Evolutionary conservation across 2,113 vertebrate genomes (phyloP).

Genomic region (Oxygymnocypris stewartii): DNA sequence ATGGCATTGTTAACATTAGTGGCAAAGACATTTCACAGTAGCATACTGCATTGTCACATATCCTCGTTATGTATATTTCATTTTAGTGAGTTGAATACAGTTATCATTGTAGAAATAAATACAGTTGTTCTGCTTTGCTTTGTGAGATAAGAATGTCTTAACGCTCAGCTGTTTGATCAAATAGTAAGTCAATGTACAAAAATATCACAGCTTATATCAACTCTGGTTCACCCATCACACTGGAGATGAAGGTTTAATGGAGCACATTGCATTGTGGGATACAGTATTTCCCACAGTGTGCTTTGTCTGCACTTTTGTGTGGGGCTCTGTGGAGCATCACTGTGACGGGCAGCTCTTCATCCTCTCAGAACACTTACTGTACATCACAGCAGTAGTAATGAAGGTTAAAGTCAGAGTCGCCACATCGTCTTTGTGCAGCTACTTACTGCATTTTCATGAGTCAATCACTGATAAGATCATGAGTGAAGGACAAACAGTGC

Average conservation of each 20-base stretch:
- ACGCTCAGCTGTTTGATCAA: neutral
- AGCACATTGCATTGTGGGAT: neutral
- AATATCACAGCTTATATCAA: neutral
- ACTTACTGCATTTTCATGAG: neutral
- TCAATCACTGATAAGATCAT: slow-evolving; percentile 5
- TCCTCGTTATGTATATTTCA: neutral
- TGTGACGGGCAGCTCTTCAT: slow-evolving; percentile 1
- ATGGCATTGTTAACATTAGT: too few species aligned
- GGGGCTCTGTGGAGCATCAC: neutral
- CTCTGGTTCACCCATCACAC: neutral
- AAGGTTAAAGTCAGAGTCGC: slow-evolving; percentile 10
- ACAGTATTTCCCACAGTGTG: neutral
- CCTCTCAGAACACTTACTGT: neutral
- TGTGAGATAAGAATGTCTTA: neutral
- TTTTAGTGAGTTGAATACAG: neutral
- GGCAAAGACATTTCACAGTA: too few species aligned
- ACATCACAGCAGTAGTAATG: neutral
- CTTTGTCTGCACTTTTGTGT: neutral
- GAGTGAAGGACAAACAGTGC: slow-evolving; percentile 5
- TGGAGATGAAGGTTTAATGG: neutral
- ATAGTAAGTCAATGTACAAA: neutral
- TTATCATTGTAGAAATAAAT: neutral
- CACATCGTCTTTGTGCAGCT: neutral
- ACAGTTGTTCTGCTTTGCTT: neutral
- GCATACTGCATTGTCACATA: neutral